Conservation (phyloP, 2,113 vertebrate species). For the Recurvirostra avosetta region DNA sequence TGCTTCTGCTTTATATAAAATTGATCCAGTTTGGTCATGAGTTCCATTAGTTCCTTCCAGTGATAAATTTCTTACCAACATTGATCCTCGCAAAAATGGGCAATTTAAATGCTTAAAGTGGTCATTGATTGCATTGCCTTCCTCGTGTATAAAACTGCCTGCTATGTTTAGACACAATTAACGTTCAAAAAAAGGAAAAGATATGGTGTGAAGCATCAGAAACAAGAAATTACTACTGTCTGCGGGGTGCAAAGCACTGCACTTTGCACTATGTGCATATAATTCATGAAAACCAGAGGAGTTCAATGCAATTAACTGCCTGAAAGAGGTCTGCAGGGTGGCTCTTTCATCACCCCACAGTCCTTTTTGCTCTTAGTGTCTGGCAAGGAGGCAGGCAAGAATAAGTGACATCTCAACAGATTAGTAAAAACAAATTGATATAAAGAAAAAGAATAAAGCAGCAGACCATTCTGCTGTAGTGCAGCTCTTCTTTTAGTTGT, state of each 20-base stretch:
- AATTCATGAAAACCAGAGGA: not conserved
- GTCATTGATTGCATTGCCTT: not conserved
- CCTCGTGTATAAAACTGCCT: not conserved
- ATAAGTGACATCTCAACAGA: not conserved
- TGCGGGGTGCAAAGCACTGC: not conserved
- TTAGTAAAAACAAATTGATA: not conserved
- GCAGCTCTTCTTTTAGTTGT: not conserved
- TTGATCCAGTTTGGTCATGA: not conserved
- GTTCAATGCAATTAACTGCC: not conserved
- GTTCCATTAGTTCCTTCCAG: not conserved
- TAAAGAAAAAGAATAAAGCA: not conserved
- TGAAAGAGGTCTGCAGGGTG: not conserved
- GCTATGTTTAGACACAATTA: not conserved
- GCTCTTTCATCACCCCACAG: not conserved
- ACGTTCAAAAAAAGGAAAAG: not conserved
- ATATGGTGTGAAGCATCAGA: not conserved
- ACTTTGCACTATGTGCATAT: not conserved
- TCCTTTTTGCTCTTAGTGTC: not conserved
- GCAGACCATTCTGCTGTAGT: not conserved
- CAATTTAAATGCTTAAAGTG: not conserved
- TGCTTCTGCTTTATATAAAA: not conserved
- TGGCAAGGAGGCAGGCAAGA: not conserved
- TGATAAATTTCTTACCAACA: not conserved
- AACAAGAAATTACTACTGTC: not conserved
- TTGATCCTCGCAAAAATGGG: not conserved